Evolutionary conservation across 2,797 vertebrate species (phyloP), one percentile per base, ranked within the genome.

Genomic region (Nothura maculosa): DNA sequence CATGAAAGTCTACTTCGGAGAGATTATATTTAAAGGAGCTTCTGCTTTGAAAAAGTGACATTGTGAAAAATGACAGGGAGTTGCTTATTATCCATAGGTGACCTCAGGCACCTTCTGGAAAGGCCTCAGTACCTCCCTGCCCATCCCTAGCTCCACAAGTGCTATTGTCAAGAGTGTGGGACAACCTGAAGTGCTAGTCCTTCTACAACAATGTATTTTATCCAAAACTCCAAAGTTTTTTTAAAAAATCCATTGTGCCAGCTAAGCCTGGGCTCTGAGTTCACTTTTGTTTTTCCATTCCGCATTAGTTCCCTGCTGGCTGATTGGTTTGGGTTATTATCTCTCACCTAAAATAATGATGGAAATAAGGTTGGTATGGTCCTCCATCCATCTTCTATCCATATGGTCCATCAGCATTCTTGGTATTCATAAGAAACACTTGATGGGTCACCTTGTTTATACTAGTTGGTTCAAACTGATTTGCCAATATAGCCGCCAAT

Each of bases 371-470:
- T 50, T 50, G 22, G 48, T 25, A 22, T 50, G 22, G 24, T 25
- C 74, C 60, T 50, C 27, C 42, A 60, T 38, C 38, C 38, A 38
- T 38, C 38, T 12, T 38, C 40, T 13, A 40, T 40, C 40, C 40
- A 40, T 40, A 40, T 81, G 81, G 77, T 67, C 87, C 83, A 86
- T 78, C 45, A 85, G 57, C 62, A 68, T 95, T 94, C 94, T 78
- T 11, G 70, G 90, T 76, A 45, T 92, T 92, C 82, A 67, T 82
- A 88, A 80, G 91, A 85, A 93, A 91, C 47, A 85, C 60, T 38
- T 45, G 89, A 90, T 95, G 87, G 87, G 61, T 91, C 82, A 95
- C 90, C 45, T 36, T 94, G 87, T 92, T 96, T 93, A 90, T 76
- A 84, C 87, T 63, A 79, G 62, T 69, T 84, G 69, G 70, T 78